phyloP scores from a whole-genome alignment of 2,113 vertebrate species.

The Hippopotamus amphibius region DNA sequence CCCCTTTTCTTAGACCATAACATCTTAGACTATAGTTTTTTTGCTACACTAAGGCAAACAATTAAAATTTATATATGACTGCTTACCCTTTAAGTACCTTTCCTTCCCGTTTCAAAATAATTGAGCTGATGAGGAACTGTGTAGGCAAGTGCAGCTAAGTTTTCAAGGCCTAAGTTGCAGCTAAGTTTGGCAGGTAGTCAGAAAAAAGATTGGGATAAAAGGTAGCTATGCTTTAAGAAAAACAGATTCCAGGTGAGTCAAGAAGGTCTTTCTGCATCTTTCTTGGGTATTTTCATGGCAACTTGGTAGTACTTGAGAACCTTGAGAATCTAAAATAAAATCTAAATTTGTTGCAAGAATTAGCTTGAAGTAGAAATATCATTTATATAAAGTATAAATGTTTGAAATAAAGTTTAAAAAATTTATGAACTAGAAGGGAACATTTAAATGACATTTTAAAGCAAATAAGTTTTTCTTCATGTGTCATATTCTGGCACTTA shows the following conservation, averaged over 20 bases:
- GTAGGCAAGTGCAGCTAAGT: constrained; percentile 1
- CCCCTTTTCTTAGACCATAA: background rate
- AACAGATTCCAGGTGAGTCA: background rate
- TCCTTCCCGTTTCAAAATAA: constrained; percentile 33
- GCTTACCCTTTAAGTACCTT: background rate
- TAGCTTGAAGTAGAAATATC: background rate
- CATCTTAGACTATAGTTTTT: background rate
- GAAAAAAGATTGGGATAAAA: constrained; percentile 8
- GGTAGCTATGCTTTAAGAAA: background rate
- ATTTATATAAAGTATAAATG: background rate
- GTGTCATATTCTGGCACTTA: background rate
- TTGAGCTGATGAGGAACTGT: background rate
- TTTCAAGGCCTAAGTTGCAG: background rate
- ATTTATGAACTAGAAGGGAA: background rate
- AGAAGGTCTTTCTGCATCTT: background rate
- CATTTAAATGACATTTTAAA: constrained; percentile 31
- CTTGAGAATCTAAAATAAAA: background rate
- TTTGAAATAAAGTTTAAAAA: constrained; percentile 11
- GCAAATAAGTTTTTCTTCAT: background rate
- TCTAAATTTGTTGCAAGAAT: constrained; percentile 49
- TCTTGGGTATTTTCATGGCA: constrained; percentile 6
- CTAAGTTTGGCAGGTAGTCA: background rate
- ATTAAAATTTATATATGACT: constrained; percentile 29
- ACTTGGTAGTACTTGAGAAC: background rate
- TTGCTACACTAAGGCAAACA: background rate